Evolutionary conservation across 2,113 vertebrate species (phyloP).

Genomic region (Siniperca chuatsi): DNA sequence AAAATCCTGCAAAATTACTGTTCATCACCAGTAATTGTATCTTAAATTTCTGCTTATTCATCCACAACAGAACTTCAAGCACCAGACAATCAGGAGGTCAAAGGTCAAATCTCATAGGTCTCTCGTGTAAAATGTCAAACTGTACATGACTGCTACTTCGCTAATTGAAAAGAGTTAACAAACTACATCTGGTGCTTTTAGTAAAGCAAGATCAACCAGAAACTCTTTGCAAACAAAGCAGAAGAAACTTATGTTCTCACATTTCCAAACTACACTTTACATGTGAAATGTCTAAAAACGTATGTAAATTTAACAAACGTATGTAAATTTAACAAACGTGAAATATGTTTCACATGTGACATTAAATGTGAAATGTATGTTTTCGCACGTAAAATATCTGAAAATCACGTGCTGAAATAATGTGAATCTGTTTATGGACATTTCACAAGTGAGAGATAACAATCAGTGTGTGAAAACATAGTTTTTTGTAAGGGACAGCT

Average conservation of each 20-base stretch:
- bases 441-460: neutral
- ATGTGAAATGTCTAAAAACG: neutral
- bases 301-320: too few species aligned
- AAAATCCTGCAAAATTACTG: neutral
- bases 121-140: neutral
- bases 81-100: neutral
- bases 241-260: neutral
- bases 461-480: neutral
- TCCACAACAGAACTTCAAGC: neutral
- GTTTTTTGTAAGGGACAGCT: neutral
- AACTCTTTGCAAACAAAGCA: neutral
- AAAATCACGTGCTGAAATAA: neutral
- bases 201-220: neutral
- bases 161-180: neutral
- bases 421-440: neutral
- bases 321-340: neutral
- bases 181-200: neutral
- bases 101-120: neutral
- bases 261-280: neutral
- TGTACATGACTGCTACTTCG: neutral
- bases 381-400: neutral
- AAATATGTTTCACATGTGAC: neutral
- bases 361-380: neutral
- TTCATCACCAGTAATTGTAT: neutral
- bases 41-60: neutral